Conservation (phyloP, 2,113 vertebrate genomes). For the Podiceps cristatus region DNA sequence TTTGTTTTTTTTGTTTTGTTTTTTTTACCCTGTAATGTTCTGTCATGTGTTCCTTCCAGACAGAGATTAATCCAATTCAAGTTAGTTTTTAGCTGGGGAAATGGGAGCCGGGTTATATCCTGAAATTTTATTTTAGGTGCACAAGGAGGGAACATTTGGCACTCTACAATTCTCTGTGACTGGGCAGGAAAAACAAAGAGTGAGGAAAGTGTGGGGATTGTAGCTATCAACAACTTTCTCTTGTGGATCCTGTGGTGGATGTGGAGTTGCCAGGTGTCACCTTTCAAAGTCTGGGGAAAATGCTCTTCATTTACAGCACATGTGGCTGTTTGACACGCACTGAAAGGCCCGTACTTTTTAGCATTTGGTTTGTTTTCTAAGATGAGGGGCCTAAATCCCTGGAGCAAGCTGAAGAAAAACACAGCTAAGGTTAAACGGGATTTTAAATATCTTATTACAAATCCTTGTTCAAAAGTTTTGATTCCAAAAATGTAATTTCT, state of each 20-base stretch:
- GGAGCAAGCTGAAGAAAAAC: not conserved
- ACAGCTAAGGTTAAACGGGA: not conserved
- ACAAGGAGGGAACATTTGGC: not conserved
- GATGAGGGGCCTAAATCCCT: not conserved
- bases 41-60: not conserved
- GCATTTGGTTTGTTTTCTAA: not conserved
- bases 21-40: not conserved
- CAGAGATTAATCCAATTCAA: not conserved
- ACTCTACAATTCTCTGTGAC: not conserved
- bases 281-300: not conserved
- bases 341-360: not conserved
- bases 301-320: not conserved
- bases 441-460: not conserved
- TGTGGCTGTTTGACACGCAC: not conserved
- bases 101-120: not conserved
- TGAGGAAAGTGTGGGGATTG: not conserved
- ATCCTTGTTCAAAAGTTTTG: not conserved
- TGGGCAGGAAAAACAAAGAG: not conserved
- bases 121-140: not conserved
- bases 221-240: not conserved
- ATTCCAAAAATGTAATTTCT: not conserved
- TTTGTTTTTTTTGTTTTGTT: too few relatives aligned
- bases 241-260: not conserved
- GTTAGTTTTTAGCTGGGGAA: not conserved
- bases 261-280: not conserved